These are phyloP conservation scores for Lethenteron reissneri DNA, from an alignment of 2,113 vertebrate species.

Conservation along the genomic window DNA sequence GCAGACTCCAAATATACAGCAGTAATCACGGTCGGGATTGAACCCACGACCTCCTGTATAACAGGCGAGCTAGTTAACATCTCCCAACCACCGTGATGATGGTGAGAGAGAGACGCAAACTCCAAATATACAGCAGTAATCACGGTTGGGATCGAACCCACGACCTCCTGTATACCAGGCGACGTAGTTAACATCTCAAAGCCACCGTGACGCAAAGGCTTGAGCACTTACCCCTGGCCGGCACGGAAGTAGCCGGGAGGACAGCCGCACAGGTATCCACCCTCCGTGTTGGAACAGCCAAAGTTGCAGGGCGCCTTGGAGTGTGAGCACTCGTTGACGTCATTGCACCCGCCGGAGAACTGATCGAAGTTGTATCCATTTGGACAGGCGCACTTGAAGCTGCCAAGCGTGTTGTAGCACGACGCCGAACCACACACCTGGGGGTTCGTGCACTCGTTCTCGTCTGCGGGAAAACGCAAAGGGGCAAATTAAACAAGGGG, in stretches of 20 bases:
- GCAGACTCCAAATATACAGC: no score
- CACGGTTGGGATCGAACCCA: no score
- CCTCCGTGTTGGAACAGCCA: slow-evolving; percentile 68
- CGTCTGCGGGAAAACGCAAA: slow-evolving; percentile 24
- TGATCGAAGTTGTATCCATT: slow-evolving; percentile 69
- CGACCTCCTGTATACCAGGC: no score
- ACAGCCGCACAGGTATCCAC: slow-evolving; percentile 67
- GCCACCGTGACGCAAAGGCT: neutral
- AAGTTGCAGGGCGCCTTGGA: slow-evolving; percentile 47
- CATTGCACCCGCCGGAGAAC: slow-evolving; percentile 41
- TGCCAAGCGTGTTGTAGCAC: slow-evolving; percentile 78
- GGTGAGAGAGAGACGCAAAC: no score
- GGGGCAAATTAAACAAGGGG: no score
- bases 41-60: no score
- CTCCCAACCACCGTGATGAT: no score
- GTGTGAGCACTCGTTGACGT: slow-evolving; percentile 50
- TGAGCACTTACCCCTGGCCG: slow-evolving; percentile 56
- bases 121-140: no score
- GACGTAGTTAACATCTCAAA: no score
- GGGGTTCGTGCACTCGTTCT: slow-evolving; percentile 56
- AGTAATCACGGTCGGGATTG: no score
- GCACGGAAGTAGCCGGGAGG: slow-evolving; percentile 61
- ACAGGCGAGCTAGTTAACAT: no score
- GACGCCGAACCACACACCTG: slow-evolving; percentile 48
- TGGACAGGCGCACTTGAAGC: slow-evolving; percentile 71